Conservation (phyloP, 2,888 invertebrate species). For the Nebria salina region DNA sequence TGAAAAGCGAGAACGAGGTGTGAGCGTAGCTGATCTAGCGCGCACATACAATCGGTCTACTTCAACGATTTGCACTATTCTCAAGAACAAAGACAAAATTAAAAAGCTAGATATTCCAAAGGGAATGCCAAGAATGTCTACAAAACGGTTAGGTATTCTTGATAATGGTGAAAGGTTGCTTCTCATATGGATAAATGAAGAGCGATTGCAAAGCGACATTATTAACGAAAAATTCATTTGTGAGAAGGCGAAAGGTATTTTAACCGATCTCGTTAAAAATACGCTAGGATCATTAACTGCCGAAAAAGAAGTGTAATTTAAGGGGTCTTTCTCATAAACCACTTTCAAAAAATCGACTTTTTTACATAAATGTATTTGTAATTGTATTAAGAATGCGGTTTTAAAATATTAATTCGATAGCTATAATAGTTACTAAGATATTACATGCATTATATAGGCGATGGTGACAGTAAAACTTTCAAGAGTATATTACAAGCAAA, state of each 20-base stretch:
- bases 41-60: constrained; percentile 26
- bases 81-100: constrained; percentile 47
- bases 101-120: constrained; percentile 43
- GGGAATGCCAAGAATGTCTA: constrained; percentile 21
- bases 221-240: constrained; percentile 19
- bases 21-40: constrained; percentile 32
- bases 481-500: too few species aligned
- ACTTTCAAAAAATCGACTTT: too few species aligned
- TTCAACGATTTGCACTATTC: constrained; percentile 43
- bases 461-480: too few species aligned
- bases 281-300: constrained; percentile 13
- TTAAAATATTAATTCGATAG: too few species aligned
- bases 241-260: constrained; percentile 47
- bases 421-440: too few species aligned
- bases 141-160: constrained; percentile 45
- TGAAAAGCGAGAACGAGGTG: constrained; percentile 32
- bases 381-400: too few species aligned
- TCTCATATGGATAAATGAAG: constrained; percentile 49
- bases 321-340: too few species aligned
- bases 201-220: constrained; percentile 45
- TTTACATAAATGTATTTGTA: too few species aligned
- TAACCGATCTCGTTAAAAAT: constrained; percentile 46
- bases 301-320: not conserved
- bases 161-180: constrained; percentile 49
- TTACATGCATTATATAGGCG: too few species aligned